Percentiles rank a stretch among this genome's conserved stretches.
Conservation (phyloP, 2,113 vertebrate genomes). For the Prunella himalayana region DNA sequence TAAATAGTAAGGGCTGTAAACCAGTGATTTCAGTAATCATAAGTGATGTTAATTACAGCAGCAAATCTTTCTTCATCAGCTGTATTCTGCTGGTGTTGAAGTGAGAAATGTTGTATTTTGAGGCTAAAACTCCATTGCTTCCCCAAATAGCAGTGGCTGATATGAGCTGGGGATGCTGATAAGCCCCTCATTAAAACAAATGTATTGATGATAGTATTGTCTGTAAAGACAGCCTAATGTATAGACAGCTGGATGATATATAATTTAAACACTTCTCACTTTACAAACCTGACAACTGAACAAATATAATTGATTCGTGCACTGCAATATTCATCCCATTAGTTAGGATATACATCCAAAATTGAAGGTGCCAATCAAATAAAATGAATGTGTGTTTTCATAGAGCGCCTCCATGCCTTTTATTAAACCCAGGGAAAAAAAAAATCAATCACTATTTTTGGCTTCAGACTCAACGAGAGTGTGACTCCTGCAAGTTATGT, state of each 20-base stretch:
- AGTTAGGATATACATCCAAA: conserved; percentile 49
- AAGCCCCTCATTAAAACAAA: conserved; percentile 31
- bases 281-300: conserved; percentile 59
- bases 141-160: neutral
- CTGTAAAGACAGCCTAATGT: neutral
- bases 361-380: conserved; percentile 71
- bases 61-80: neutral
- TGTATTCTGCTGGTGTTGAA: neutral
- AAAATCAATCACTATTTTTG: conserved; percentile 50
- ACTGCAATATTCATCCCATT: conserved; percentile 62
- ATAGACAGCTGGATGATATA: conserved; percentile 21
- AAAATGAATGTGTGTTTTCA: conserved; percentile 53
- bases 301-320: conserved; percentile 63
- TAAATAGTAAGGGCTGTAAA: neutral
- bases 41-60: neutral
- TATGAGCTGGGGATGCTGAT: neutral
- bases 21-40: neutral
- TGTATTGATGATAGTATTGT: neutral
- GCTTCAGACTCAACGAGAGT: neutral
- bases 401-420: conserved; percentile 11
- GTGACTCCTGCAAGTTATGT: neutral
- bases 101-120: neutral
- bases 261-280: conserved; percentile 54
- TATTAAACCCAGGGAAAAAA: conserved; percentile 53
- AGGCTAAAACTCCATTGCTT: neutral